Percentiles rank a stretch among this genome's conserved stretches.
Evolutionary conservation across 2,888 invertebrate genomes (phyloP).

Genomic region (Graphium colonna): DNA sequence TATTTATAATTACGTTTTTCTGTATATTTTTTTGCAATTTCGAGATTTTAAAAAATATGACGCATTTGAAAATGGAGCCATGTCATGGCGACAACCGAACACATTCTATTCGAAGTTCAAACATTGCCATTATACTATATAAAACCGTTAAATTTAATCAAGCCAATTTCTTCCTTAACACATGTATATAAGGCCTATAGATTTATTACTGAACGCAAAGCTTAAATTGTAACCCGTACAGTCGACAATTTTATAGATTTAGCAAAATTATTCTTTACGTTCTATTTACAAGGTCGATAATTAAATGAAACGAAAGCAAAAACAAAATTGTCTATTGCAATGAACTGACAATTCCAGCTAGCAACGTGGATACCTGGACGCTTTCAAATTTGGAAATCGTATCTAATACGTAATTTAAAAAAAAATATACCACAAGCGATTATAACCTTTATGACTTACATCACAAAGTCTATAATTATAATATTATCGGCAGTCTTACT

Average conservation of each 20-base stretch:
- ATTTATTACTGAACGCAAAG: background rate
- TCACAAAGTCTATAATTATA: background rate
- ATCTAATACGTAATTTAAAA: conserved; percentile 3
- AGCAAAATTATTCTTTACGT: no score
- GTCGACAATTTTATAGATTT: no score
- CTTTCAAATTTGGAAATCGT: conserved; percentile 1
- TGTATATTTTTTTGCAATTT: no score
- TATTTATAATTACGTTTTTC: no score
- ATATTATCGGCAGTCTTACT: background rate
- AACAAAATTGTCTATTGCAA: conserved; percentile 12
- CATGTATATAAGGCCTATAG: background rate
- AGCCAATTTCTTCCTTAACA: conserved; percentile 2
- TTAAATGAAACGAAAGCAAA: background rate
- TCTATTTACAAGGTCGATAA: no score
- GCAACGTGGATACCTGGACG: background rate
- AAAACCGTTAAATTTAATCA: background rate
- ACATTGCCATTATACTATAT: conserved; percentile 13
- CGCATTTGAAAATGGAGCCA: conserved; percentile 7
- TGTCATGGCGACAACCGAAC: background rate
- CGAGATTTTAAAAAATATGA: background rate
- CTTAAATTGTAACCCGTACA: background rate
- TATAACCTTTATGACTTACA: background rate
- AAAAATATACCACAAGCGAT: background rate
- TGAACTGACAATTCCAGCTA: conserved; percentile 2
- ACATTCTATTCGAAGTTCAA: conserved; percentile 15